phyloP scores from a whole-genome alignment of 2,113 vertebrate species.

The Oryzias javanicus region DNA sequence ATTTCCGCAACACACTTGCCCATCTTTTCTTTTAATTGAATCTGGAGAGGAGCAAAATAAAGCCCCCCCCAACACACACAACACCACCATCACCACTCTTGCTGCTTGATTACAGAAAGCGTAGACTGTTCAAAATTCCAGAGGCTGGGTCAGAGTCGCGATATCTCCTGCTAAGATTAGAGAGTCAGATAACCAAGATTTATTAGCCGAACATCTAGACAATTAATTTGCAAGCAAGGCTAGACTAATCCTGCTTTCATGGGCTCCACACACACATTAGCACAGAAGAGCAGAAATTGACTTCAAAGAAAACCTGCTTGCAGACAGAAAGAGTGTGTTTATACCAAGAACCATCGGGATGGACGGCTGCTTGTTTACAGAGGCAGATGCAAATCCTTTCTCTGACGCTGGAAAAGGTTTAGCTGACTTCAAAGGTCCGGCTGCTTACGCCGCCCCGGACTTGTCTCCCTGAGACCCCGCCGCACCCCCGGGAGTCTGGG shows the following conservation, averaged over 20 bases:
- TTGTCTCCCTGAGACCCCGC: conserved; percentile 33
- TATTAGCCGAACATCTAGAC: conserved; percentile 65
- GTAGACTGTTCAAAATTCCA: conserved; percentile 58
- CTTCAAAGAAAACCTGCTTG: conserved; percentile 56
- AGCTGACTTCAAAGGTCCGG: conserved; percentile 64
- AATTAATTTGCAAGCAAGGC: conserved; percentile 70
- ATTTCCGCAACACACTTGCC: conserved; percentile 44
- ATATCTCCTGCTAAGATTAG: conserved; percentile 63
- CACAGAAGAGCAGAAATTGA: conserved; percentile 14
- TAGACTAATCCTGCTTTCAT: conserved; percentile 69
- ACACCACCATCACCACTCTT: conserved; percentile 36
- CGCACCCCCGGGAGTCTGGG: conserved; percentile 25
- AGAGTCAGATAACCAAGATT: conserved; percentile 69
- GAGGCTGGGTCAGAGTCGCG: conserved; percentile 45
- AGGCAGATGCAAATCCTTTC: conserved; percentile 48
- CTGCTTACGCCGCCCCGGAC: conserved; percentile 37
- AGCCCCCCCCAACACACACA: conserved; percentile 48
- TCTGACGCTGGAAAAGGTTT: conserved; percentile 52
- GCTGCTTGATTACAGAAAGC: conserved; percentile 55
- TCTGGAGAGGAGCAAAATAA: conserved; percentile 55
- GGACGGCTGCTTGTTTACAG: conserved; percentile 35
- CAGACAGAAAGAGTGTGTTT: conserved; percentile 9
- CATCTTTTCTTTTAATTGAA: conserved; percentile 66
- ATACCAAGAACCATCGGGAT: conserved; percentile 3
- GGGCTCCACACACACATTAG: conserved; percentile 35